Evolutionary conservation across 2,797 vertebrate genomes (phyloP).

Genomic region (Lepus oiostolus): DNA sequence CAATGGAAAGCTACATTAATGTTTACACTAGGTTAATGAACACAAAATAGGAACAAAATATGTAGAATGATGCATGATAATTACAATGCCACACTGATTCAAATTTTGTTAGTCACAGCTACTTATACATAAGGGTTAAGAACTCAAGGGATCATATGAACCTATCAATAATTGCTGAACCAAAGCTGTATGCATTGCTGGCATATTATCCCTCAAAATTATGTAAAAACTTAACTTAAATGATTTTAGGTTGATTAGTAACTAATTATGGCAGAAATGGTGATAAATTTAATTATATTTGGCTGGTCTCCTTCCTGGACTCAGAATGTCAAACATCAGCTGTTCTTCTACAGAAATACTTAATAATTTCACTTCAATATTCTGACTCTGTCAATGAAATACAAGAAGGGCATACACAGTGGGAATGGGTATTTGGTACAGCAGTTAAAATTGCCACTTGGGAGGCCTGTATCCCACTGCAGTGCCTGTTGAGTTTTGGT

Average conservation of each 20-base stretch:
- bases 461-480: too few species aligned
- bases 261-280: not conserved
- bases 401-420: too few species aligned
- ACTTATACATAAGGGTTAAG: not conserved
- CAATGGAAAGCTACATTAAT: not conserved
- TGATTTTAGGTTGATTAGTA: constrained; percentile 2
- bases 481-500: too few species aligned
- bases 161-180: not conserved
- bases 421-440: too few species aligned
- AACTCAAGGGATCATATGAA: not conserved
- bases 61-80: not conserved
- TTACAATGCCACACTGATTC: not conserved
- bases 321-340: not conserved
- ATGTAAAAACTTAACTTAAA: constrained; percentile 32
- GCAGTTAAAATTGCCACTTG: too few species aligned
- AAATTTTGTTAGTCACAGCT: not conserved
- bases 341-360: constrained; percentile 19
- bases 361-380: not conserved
- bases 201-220: not conserved
- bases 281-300: constrained; percentile 44
- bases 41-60: constrained; percentile 31
- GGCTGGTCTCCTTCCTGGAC: not conserved
- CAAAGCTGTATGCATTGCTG: not conserved
- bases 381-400: not conserved
- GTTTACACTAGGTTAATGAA: constrained; percentile 21